Evolutionary conservation across 1,140 invertebrate species (phyloP).

Genomic region (Heliconius himera): DNA sequence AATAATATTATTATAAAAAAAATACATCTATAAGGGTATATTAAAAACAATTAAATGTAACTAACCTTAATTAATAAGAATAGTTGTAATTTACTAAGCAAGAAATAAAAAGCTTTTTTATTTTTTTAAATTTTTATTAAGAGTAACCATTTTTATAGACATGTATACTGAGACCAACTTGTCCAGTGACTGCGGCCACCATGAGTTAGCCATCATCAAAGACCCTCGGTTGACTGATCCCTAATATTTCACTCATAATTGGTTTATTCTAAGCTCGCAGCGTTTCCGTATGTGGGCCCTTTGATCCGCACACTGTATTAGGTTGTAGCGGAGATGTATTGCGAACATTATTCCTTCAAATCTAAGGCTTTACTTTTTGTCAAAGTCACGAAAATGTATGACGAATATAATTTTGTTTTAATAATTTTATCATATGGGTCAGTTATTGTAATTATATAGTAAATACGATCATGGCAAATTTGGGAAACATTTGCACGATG

Average conservation of each 20-base stretch:
- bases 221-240: conserved; percentile 72
- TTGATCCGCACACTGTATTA: conserved; percentile 80
- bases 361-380: conserved; percentile 59
- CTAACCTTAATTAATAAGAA: too few species aligned
- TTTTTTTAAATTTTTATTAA: too few species aligned
- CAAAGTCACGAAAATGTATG: background rate
- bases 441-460: too few species aligned
- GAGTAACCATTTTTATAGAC: too few species aligned
- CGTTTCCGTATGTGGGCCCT: conserved; percentile 75
- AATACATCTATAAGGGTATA: too few species aligned
- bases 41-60: too few species aligned
- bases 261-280: conserved; percentile 80
- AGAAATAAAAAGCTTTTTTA: too few species aligned
- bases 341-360: conserved; percentile 68
- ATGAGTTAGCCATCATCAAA: conserved; percentile 72
- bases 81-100: too few species aligned
- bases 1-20: too few species aligned
- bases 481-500: too few species aligned
- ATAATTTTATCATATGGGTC: background rate
- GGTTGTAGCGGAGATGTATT: conserved; percentile 72
- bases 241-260: conserved; percentile 82
- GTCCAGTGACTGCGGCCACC: conserved; percentile 23
- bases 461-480: too few species aligned
- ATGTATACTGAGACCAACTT: background rate
- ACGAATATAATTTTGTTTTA: background rate